Conservation (phyloP, 2,888 invertebrate genomes). For the Caprella mutica region DNA sequence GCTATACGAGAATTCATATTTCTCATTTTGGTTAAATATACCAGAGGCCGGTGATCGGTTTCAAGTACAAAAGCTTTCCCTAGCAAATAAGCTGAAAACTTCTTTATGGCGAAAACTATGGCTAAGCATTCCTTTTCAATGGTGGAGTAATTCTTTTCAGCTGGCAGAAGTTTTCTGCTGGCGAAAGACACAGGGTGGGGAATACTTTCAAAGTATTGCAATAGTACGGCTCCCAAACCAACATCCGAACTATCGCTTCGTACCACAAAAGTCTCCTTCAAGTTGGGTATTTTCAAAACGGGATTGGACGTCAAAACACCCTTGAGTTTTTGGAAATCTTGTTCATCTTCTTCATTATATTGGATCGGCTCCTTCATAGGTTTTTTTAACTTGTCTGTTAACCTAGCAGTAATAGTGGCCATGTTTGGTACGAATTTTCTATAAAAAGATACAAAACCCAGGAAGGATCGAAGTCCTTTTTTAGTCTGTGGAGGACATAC, state of each 20-base stretch:
- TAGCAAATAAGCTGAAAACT: conserved; percentile 5
- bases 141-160: neutral
- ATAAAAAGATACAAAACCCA: neutral
- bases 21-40: neutral
- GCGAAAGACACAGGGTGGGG: conserved; percentile 8
- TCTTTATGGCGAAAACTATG: neutral
- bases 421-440: neutral
- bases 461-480: too few relatives aligned
- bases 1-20: neutral
- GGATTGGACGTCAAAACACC: neutral
- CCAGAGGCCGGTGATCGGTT: conserved; percentile 10
- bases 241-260: conserved; percentile 2
- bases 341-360: neutral
- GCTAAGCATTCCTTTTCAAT: conserved; percentile 3
- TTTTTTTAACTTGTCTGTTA: too few relatives aligned
- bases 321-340: neutral
- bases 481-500: neutral
- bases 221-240: neutral
- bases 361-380: too few relatives aligned
- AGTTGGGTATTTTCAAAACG: neutral
- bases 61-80: conserved; percentile 6
- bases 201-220: neutral
- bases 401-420: neutral
- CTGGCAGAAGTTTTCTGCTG: neutral
- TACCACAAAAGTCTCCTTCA: neutral